These are phyloP conservation scores for Melangyna quadrimaculata DNA, from an alignment of 2,888 invertebrate species.

Conservation along the genomic window DNA sequence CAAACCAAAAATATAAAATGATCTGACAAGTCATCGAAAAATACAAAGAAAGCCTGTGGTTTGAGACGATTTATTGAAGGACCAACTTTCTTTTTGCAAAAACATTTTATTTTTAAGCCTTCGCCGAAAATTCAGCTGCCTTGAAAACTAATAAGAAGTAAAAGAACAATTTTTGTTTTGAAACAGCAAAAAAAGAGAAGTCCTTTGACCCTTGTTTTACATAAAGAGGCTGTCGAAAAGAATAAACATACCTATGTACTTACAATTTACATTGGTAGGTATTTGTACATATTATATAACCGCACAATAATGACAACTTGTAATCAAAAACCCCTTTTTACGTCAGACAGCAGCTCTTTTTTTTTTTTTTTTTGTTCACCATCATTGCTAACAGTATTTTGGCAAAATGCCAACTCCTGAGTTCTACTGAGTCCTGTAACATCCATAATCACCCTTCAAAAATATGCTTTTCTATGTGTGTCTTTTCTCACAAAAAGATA, in stretches of 20 bases:
- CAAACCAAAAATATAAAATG: neutral
- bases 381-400: neutral
- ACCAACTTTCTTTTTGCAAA: neutral
- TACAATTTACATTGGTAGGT: too few relatives aligned
- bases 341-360: neutral
- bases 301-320: conserved; percentile 5
- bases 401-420: conserved; percentile 1
- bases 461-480: neutral
- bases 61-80: neutral
- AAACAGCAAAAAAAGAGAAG: neutral
- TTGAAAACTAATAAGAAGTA: neutral
- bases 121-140: neutral
- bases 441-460: conserved; percentile 26
- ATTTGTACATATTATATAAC: too few relatives aligned
- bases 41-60: conserved; percentile 17
- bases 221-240: neutral
- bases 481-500: neutral
- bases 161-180: neutral
- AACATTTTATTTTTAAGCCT: neutral
- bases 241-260: too few relatives aligned
- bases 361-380: neutral
- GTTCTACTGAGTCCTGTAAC: neutral
- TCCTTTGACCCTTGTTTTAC: neutral
- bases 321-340: neutral
- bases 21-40: neutral